Conservation (phyloP, 2,888 invertebrate species). For the Galerucella nymphaeae region DNA sequence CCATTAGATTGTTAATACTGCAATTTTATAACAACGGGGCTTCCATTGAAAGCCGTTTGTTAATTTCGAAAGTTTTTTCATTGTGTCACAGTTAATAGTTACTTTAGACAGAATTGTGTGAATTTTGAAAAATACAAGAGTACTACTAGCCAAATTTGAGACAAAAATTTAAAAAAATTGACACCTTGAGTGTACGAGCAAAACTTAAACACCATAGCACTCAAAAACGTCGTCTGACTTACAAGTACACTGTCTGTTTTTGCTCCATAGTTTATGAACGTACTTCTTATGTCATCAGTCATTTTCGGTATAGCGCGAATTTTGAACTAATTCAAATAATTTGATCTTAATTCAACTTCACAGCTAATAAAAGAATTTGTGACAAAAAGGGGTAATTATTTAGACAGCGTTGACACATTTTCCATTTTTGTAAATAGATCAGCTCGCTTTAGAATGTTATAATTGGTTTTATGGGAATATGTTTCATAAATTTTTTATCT, state of each 20-base stretch:
- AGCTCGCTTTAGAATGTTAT: not conserved
- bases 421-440: not conserved
- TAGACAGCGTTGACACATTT: not conserved
- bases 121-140: not conserved
- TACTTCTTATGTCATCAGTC: no score
- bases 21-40: conserved; percentile 8
- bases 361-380: no score
- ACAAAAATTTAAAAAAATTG: no score
- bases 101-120: not conserved
- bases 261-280: no score
- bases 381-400: not conserved
- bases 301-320: no score
- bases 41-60: not conserved
- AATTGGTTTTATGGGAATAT: not conserved
- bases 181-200: no score
- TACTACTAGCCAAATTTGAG: no score
- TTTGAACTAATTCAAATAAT: no score
- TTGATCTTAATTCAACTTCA: no score
- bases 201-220: no score
- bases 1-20: conserved; percentile 11
- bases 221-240: no score
- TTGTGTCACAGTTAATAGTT: not conserved
- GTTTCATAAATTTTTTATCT: not conserved
- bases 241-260: no score
- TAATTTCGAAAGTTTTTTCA: not conserved